Evolutionary conservation across 2,113 vertebrate genomes (phyloP), one percentile per base, ranked within the genome.

Genomic region (Etheostoma cragini): DNA sequence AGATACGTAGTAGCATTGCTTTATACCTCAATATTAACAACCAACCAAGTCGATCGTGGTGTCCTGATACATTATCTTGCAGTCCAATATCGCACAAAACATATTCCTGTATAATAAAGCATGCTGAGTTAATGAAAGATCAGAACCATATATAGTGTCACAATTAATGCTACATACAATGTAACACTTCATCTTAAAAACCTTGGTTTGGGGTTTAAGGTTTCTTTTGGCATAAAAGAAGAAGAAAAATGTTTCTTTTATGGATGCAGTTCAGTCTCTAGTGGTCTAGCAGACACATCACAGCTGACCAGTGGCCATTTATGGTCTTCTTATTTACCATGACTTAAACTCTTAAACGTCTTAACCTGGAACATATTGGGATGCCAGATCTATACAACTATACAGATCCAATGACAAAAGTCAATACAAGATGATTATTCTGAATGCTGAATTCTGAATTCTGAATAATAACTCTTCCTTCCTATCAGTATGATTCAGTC

Each of bases 201-300:
- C 35, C 1, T 11, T 38, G 13, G 21, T 71, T 50, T 68, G 4
- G 13, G 17, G 21, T 30, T 35, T 17, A 17, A 22, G 0, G 6
- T 52, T 49, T 17, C 15, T 68, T 73, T 78, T 52, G 19, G 7
- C 21, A 1, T 17, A 22, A 58, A 78, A 45, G 62, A 61, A 13
- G n/a, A 50, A 56, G 5, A 15, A 30, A 47, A 54, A 16, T 19
- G 6, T 38, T 64, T 49, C 21, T 76, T 83, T 83, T 62, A 72
- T 91, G 90, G 91, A 85, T 45, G 54, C 87, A 92, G 93, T 78
- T 95, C 93, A 94, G 92, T 92, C 94, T 88, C 94, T 95, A 92
- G 94, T 94, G 94, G 93, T 86, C 72, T 69, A 65, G 30, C 47
- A 33, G 49, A 85, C 70, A 75, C 82, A 93, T 91, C 77, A 83